Conservation (phyloP, 1,140 invertebrate species). For the Bacillus rossius region DNA sequence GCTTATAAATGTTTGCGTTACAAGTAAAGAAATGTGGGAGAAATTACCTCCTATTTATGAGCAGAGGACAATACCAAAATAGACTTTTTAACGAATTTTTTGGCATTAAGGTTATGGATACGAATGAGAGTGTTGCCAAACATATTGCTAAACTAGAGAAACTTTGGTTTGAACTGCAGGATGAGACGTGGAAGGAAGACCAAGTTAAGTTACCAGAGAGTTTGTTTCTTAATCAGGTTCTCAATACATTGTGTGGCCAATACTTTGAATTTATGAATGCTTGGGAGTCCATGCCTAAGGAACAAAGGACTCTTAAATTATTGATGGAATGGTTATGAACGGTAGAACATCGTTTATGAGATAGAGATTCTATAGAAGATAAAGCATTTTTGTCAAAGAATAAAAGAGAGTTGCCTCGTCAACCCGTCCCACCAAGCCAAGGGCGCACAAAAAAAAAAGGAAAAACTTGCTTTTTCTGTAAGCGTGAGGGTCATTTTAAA, state of each 20-base stretch:
- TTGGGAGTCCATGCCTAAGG: conserved; percentile 24
- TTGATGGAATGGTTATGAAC: conserved; percentile 11
- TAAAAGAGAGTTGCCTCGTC: neutral
- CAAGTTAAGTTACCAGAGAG: conserved; percentile 22
- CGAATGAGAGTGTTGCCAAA: conserved; percentile 21
- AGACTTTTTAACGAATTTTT: conserved; percentile 30
- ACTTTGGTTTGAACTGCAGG: conserved; percentile 26
- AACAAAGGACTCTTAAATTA: conserved; percentile 17
- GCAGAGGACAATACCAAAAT: conserved; percentile 27
- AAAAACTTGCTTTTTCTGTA: too few relatives aligned
- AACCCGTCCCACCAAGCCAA: neutral
- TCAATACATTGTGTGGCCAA: conserved; percentile 21
- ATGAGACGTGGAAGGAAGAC: conserved; percentile 25
- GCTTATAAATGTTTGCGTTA: too few relatives aligned
- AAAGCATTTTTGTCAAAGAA: too few relatives aligned
- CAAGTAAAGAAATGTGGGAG: conserved; percentile 24
- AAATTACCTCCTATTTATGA: conserved; percentile 26
- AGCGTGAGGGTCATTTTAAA: too few relatives aligned
- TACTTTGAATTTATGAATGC: conserved; percentile 27
- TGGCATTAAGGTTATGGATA: conserved; percentile 22
- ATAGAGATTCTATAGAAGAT: too few relatives aligned
- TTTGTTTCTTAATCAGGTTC: conserved; percentile 23
- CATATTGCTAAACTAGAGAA: conserved; percentile 25
- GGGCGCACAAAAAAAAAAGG: too few relatives aligned
- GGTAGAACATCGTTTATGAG: too few relatives aligned